phyloP scores from a whole-genome alignment of 2,797 vertebrate species.

The Acomys russatus region DNA sequence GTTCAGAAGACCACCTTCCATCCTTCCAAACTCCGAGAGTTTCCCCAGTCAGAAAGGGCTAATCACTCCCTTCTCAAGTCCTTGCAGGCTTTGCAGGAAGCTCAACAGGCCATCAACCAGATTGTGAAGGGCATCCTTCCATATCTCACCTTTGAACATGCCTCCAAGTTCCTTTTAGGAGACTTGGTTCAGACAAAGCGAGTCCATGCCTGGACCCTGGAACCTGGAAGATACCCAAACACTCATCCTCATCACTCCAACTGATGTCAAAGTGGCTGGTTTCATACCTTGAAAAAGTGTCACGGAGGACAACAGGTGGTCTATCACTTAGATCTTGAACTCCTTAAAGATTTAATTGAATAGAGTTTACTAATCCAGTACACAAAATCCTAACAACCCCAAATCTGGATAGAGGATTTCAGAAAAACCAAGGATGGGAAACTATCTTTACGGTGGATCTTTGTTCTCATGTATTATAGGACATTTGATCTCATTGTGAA shows the following conservation, averaged over 20 bases:
- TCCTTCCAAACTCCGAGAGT: no score
- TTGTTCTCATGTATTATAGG: not conserved
- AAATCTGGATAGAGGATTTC: not conserved
- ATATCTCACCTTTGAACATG: not conserved
- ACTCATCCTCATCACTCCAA: not conserved
- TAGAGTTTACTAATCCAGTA: not conserved
- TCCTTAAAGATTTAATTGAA: not conserved
- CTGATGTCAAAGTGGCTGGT: not conserved
- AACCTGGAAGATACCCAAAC: not conserved
- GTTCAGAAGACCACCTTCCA: not conserved
- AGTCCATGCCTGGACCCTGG: not conserved
- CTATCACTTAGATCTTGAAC: not conserved
- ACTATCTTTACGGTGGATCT: not conserved
- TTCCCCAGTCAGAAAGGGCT: not conserved
- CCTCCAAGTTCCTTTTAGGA: not conserved
- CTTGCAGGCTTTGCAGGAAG: not conserved
- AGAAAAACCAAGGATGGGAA: not conserved
- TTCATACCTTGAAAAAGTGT: not conserved
- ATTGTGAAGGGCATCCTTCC: not conserved
- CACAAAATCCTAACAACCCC: not conserved
- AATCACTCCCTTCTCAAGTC: not conserved
- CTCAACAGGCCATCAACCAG: not conserved
- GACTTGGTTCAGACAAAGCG: not conserved
- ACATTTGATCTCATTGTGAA: no score
- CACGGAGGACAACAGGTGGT: not conserved